Percentiles rank a stretch among this genome's conserved stretches.
Conservation (phyloP, 2,888 invertebrate species). For the Spilarctia lutea region DNA sequence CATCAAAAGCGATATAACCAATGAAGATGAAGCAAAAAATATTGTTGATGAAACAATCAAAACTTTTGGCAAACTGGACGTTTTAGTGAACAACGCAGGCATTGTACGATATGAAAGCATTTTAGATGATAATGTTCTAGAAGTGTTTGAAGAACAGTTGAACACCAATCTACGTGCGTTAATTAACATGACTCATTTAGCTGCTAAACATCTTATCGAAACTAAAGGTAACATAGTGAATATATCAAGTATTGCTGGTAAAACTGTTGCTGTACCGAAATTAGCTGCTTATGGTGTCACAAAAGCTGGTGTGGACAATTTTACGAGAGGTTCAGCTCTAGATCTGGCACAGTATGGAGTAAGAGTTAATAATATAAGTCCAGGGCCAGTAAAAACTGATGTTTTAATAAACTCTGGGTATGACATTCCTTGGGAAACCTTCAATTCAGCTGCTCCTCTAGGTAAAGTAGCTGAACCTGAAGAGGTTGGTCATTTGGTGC, state of each 20-base stretch:
- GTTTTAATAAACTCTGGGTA: constrained; percentile 75
- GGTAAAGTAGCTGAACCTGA: constrained; percentile 51
- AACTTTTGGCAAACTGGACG: constrained; percentile 52
- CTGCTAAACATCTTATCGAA: constrained; percentile 54
- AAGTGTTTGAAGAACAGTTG: constrained; percentile 57
- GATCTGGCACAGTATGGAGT: constrained; percentile 54
- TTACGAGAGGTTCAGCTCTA: constrained; percentile 91
- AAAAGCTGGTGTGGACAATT: constrained; percentile 92
- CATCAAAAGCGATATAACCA: constrained; percentile 56
- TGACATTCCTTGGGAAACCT: constrained; percentile 79
- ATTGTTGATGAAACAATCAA: constrained; percentile 54
- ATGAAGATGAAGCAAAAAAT: constrained; percentile 52
- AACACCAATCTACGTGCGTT: constrained; percentile 56
- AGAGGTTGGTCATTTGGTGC: constrained; percentile 55
- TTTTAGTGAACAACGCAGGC: constrained; percentile 62
- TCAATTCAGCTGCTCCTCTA: constrained; percentile 39
- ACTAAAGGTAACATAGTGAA: constrained; percentile 63
- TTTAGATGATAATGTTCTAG: constrained; percentile 39
- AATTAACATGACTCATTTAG: constrained; percentile 55
- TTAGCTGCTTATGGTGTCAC: constrained; percentile 87
- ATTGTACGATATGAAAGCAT: constrained; percentile 42
- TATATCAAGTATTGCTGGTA: constrained; percentile 57
- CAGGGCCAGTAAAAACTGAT: constrained; percentile 56
- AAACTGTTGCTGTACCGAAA: constrained; percentile 20
- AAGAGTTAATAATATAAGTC: constrained; percentile 53